These are phyloP conservation scores for Drosophila teissieri DNA, from an alignment of 1,140 invertebrate species.

Conservation along the genomic window DNA sequence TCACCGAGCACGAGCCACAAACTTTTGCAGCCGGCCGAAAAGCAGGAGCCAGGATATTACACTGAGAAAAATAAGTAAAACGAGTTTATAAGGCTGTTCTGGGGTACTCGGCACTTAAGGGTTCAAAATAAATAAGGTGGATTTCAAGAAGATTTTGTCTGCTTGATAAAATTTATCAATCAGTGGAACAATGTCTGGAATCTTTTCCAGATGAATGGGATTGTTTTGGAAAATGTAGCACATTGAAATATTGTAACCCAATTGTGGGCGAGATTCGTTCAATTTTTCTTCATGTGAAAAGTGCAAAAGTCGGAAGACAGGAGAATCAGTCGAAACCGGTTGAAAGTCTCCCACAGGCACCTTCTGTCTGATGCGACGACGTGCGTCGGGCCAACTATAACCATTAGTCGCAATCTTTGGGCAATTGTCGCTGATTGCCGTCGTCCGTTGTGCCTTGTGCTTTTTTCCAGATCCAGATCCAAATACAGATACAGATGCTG, in stretches of 20 bases:
- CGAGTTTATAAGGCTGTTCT: no score
- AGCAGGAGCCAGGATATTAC: slow-evolving; percentile 23
- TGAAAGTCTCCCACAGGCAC: slow-evolving; percentile 40
- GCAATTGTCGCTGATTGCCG: slow-evolving; percentile 75
- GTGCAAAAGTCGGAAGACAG: slow-evolving; percentile 23
- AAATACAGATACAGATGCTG: slow-evolving; percentile 28
- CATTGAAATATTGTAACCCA: not conserved
- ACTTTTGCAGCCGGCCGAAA: slow-evolving; percentile 56
- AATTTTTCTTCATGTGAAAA: slow-evolving; percentile 13
- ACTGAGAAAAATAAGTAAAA: slow-evolving; percentile 6
- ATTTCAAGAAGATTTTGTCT: no score
- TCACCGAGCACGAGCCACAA: slow-evolving; percentile 62
- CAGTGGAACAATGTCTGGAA: no score
- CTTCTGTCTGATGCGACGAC: slow-evolving; percentile 39
- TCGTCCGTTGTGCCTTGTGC: slow-evolving; percentile 52
- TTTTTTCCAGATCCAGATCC: slow-evolving; percentile 30
- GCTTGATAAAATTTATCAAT: no score
- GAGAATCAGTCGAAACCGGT: slow-evolving; percentile 30
- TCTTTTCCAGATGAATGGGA: no score
- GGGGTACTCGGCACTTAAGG: no score
- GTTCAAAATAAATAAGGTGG: no score
- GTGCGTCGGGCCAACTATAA: slow-evolving; percentile 39
- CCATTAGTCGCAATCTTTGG: slow-evolving; percentile 77
- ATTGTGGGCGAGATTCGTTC: no score
- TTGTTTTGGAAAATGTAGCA: not conserved